Conservation (phyloP, 2,888 invertebrate genomes). For the Agriopis marginaria region DNA sequence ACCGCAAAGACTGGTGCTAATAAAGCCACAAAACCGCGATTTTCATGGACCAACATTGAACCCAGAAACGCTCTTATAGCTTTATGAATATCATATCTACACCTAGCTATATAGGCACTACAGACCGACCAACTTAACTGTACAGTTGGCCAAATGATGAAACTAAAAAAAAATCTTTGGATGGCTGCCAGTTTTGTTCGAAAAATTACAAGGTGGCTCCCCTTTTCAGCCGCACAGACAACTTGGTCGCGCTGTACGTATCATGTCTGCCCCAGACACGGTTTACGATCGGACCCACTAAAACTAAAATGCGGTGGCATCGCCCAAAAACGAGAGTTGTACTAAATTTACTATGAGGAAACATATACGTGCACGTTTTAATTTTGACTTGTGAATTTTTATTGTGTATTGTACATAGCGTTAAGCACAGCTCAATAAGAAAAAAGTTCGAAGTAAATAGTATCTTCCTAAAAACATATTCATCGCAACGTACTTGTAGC, state of each 20-base stretch:
- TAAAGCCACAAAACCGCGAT: slow-evolving; percentile 15
- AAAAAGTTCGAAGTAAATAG: no score
- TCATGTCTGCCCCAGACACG: slow-evolving; percentile 41
- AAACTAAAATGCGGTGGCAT: slow-evolving; percentile 42
- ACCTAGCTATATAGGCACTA: background rate
- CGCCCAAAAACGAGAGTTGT: slow-evolving; percentile 36
- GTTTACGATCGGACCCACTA: slow-evolving; percentile 47
- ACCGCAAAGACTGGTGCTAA: background rate
- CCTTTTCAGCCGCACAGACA: background rate
- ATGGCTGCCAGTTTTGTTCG: background rate
- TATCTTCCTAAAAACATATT: no score
- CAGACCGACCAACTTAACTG: slow-evolving; percentile 3
- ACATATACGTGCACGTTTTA: slow-evolving; percentile 23
- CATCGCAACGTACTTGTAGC: no score
- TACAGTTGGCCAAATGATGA: background rate
- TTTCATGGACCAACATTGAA: slow-evolving; percentile 22
- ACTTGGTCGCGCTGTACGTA: slow-evolving; percentile 9
- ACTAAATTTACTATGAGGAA: slow-evolving; percentile 37
- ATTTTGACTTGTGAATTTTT: slow-evolving; percentile 12
- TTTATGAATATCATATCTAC: slow-evolving; percentile 31
- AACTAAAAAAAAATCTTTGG: background rate
- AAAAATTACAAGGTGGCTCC: slow-evolving; percentile 1
- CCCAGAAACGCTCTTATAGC: slow-evolving; percentile 19
- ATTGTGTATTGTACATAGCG: background rate
- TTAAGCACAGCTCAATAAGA: no score